Evolutionary conservation across 2,888 invertebrate species (phyloP).

Genomic region (Tinea semifulvella): DNA sequence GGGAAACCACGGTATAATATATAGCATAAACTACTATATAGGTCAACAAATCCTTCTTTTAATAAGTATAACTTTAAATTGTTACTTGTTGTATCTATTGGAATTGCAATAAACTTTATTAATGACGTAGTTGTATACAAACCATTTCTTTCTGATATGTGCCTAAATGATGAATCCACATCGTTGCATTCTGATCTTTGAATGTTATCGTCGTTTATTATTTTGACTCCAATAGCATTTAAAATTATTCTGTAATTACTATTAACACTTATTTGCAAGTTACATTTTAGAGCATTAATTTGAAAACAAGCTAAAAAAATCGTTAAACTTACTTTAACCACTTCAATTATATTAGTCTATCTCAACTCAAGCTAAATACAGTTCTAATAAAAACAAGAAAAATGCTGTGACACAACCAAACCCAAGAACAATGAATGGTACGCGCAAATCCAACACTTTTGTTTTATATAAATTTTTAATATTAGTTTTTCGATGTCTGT

Average conservation of each 20-base stretch:
- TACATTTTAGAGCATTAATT: too few species aligned
- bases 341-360: too few species aligned
- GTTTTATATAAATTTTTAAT: conserved; percentile 1
- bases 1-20: conserved; percentile 18
- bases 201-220: conserved; percentile 5
- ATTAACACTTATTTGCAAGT: too few species aligned
- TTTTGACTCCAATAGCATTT: not conserved
- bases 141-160: conserved; percentile 6
- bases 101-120: conserved; percentile 13
- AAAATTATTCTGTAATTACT: not conserved
- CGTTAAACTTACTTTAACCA: too few species aligned
- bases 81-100: not conserved
- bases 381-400: not conserved
- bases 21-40: too few species aligned
- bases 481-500: not conserved
- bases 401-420: not conserved
- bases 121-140: conserved; percentile 15
- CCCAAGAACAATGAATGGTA: not conserved
- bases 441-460: not conserved
- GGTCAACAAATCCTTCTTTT: conserved; percentile 14
- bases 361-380: too few species aligned
- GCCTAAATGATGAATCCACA: not conserved
- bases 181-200: conserved; percentile 14
- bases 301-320: too few species aligned
- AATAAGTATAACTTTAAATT: conserved; percentile 14